Conservation (phyloP, 2,797 vertebrate species). For the Esox masquinongy region DNA sequence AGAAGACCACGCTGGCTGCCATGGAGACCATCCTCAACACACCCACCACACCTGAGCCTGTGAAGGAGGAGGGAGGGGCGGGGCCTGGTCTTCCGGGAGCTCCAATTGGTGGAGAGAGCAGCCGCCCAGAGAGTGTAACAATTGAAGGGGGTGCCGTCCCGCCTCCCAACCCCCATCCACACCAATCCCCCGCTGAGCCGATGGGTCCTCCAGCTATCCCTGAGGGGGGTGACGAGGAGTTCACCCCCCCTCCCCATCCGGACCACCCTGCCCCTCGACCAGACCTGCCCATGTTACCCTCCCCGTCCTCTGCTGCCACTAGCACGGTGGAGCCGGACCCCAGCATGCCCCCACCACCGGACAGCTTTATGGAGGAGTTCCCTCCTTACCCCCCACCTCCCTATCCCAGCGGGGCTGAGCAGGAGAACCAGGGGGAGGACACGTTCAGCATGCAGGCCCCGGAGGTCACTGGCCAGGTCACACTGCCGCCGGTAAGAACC, state of each 20-base stretch:
- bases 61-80: slow-evolving; percentile 21
- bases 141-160: slow-evolving; percentile 37
- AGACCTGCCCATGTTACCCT: slow-evolving; percentile 42
- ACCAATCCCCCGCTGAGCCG: slow-evolving; percentile 40
- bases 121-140: slow-evolving; percentile 27
- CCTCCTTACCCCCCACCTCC: slow-evolving; percentile 91
- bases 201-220: slow-evolving; percentile 24
- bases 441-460: slow-evolving; percentile 76
- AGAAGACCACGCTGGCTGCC: slow-evolving; percentile 93
- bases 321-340: slow-evolving; percentile 48
- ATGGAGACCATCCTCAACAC: slow-evolving; percentile 85
- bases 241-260: slow-evolving; percentile 68
- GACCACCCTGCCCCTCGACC: slow-evolving; percentile 68
- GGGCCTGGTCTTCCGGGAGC: slow-evolving; percentile 26
- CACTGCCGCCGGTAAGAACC: slow-evolving; percentile 76
- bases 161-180: neutral
- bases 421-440: slow-evolving; percentile 79
- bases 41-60: slow-evolving; percentile 42
- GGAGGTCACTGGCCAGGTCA: slow-evolving; percentile 85
- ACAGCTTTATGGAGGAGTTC: slow-evolving; percentile 83
- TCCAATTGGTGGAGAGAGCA: slow-evolving; percentile 34
- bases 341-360: slow-evolving; percentile 62
- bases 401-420: slow-evolving; percentile 79
- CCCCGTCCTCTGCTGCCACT: slow-evolving; percentile 34
- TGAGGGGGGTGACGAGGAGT: slow-evolving; percentile 61